phyloP scores from a whole-genome alignment of 2,888 invertebrate genomes.

The Drosophila borealis region DNA sequence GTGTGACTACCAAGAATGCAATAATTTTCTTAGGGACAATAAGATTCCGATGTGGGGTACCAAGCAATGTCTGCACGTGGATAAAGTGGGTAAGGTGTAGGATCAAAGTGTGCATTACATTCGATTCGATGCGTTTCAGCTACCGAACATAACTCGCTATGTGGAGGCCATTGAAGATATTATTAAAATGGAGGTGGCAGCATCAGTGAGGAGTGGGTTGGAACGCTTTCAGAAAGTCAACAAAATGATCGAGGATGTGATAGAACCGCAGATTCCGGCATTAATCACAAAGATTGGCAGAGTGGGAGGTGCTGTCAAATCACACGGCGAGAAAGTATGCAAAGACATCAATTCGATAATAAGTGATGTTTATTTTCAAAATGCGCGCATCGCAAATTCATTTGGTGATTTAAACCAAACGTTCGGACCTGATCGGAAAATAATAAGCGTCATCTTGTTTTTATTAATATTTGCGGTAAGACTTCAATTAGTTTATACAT shows the following conservation, averaged over 20 bases:
- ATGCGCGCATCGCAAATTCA: neutral
- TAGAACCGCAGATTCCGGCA: constrained; percentile 3
- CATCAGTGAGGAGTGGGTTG: neutral
- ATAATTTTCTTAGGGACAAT: neutral
- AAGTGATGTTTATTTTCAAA: constrained; percentile 16
- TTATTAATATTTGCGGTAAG: constrained; percentile 88
- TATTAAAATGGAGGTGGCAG: neutral
- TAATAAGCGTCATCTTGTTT: constrained; percentile 88
- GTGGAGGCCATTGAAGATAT: neutral
- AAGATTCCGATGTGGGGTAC: constrained; percentile 30
- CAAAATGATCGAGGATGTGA: neutral
- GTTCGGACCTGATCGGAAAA: constrained; percentile 12
- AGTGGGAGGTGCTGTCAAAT: neutral
- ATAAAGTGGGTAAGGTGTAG: constrained; percentile 8
- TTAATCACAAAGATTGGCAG: neutral
- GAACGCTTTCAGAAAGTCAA: neutral
- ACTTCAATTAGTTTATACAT: neutral
- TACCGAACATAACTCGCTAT: constrained; percentile 12
- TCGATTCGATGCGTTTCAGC: constrained; percentile 3
- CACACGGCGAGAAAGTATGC: neutral
- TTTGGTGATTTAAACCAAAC: constrained; percentile 22
- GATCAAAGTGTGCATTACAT: too few relatives aligned
- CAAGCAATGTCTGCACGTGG: constrained; percentile 82
- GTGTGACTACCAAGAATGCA: neutral
- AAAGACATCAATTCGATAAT: constrained; percentile 4